Conservation (phyloP, 2,113 vertebrate genomes). For the Brienomyrus brachyistius region DNA sequence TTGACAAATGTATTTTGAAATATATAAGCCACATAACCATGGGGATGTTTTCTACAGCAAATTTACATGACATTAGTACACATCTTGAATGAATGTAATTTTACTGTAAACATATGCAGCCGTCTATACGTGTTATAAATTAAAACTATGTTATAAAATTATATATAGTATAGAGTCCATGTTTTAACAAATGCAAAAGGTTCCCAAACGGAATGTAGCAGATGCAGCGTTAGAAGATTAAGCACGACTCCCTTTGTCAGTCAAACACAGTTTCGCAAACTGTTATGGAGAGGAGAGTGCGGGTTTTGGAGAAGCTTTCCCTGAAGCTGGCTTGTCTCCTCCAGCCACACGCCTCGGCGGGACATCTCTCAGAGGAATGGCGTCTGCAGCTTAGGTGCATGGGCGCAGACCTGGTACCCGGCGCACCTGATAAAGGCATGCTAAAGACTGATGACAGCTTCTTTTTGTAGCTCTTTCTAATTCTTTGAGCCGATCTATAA, state of each 20-base stretch:
- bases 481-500: constrained; percentile 49
- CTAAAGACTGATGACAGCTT: constrained; percentile 47
- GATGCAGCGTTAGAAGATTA: neutral
- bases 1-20: neutral
- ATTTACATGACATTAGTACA: neutral
- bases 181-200: neutral
- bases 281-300: constrained; percentile 35
- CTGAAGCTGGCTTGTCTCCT: neutral
- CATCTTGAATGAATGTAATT: neutral
- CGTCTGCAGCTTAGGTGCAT: constrained; percentile 23
- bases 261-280: constrained; percentile 44
- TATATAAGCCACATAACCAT: neutral
- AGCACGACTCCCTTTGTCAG: neutral
- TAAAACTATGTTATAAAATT: neutral
- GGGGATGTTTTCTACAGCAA: neutral
- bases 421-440: constrained; percentile 23
- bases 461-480: constrained; percentile 47
- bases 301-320: constrained; percentile 27
- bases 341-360: constrained; percentile 9
- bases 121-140: neutral
- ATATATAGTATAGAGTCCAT: neutral
- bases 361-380: constrained; percentile 13
- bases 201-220: neutral
- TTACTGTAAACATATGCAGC: neutral
- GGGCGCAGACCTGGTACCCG: constrained; percentile 19